Conservation (phyloP, 1,140 invertebrate species). For the Apis cerana region DNA sequence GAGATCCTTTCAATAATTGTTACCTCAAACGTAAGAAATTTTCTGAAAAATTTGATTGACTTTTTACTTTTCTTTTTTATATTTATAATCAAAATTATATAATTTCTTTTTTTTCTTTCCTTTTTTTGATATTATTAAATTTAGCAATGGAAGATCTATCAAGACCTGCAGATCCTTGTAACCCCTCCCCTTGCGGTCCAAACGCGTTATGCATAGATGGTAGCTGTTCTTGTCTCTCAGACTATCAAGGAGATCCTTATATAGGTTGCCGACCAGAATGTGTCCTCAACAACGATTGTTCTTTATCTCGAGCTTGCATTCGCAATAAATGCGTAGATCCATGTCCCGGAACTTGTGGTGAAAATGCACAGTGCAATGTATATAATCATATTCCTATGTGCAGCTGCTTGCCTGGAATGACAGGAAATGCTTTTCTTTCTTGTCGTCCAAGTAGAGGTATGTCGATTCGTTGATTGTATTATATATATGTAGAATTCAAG, state of each 20-base stretch:
- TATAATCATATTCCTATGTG: slow-evolving; percentile 88
- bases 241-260: slow-evolving; percentile 85
- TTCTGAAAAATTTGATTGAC: slow-evolving; percentile 77
- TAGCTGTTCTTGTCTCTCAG: slow-evolving; percentile 83
- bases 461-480: not conserved
- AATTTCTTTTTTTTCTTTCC: too few relatives aligned
- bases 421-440: slow-evolving; percentile 87
- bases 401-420: slow-evolving; percentile 84
- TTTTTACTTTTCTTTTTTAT: not conserved
- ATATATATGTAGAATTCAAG: too few relatives aligned
- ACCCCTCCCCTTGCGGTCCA: slow-evolving; percentile 85
- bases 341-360: slow-evolving; percentile 87
- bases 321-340: slow-evolving; percentile 89
- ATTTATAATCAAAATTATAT: not conserved
- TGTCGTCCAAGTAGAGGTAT: slow-evolving; percentile 81
- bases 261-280: slow-evolving; percentile 86
- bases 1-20: slow-evolving; percentile 83
- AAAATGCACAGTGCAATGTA: slow-evolving; percentile 86
- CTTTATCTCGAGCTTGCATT: slow-evolving; percentile 85
- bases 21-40: slow-evolving; percentile 76
- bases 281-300: slow-evolving; percentile 86
- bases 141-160: slow-evolving; percentile 16
- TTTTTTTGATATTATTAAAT: not conserved
- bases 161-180: slow-evolving; percentile 78
- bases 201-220: slow-evolving; percentile 85